Conservation (phyloP, 37 sponge, comb jelly and placozoan genomes). For the Hexactinellida sp. region DNA sequence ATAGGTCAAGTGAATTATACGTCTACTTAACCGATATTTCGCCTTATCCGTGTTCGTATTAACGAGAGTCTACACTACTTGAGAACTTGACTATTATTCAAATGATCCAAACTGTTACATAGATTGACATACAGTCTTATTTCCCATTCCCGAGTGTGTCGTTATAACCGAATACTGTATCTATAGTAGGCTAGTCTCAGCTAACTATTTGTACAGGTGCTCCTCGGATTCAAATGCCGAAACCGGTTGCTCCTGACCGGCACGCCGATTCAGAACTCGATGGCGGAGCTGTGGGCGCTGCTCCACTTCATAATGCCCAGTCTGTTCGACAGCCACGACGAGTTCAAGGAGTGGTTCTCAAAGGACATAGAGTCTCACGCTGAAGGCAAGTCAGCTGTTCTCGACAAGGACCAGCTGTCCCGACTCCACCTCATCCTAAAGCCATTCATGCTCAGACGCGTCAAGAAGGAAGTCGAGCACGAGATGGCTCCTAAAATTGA, state of each 20-base stretch:
- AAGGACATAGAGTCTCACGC: conserved; percentile 82
- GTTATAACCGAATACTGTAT: no score
- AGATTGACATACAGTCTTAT: no score
- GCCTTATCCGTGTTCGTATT: no score
- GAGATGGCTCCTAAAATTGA: conserved; percentile 87
- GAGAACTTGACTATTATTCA: no score
- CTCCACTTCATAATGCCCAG: conserved; percentile 95
- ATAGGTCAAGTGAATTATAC: no score
- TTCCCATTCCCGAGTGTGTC: no score
- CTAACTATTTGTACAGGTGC: background rate
- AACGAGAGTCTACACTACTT: no score
- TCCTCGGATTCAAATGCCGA: conserved; percentile 82
- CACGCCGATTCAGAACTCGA: conserved; percentile 91
- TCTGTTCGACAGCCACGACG: conserved; percentile 87
- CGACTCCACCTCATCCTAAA: conserved; percentile 87
- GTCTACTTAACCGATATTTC: no score
- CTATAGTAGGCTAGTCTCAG: background rate
- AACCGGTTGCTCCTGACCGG: conserved; percentile 84
- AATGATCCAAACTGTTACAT: no score
- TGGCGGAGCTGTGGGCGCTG: conserved; percentile 97
- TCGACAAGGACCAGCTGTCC: conserved; percentile 47
- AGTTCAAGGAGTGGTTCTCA: conserved; percentile 94
- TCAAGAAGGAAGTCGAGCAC: conserved; percentile 85
- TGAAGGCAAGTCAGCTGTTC: background rate
- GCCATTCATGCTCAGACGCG: conserved; percentile 88